phyloP scores from a whole-genome alignment of 2,888 invertebrate genomes.

The Athalia circularis region DNA sequence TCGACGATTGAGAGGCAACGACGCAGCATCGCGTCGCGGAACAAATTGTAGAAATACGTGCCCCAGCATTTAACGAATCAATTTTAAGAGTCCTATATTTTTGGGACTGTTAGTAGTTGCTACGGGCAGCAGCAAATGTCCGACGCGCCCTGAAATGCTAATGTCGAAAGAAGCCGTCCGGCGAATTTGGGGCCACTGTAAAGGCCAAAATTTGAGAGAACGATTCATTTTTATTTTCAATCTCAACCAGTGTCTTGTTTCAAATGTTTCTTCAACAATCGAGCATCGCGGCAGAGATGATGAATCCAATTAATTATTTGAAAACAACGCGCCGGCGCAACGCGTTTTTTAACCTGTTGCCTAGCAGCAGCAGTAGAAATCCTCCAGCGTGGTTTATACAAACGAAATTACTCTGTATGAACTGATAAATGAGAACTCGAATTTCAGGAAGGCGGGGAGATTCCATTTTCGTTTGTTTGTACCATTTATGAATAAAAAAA shows the following conservation, averaged over 20 bases:
- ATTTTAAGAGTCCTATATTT: slow-evolving; percentile 58
- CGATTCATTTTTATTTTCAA: no score
- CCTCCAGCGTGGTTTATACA: slow-evolving; percentile 45
- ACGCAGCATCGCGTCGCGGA: background rate
- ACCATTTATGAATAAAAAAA: background rate
- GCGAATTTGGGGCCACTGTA: background rate
- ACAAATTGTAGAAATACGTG: slow-evolving; percentile 21
- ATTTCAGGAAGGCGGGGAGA: background rate
- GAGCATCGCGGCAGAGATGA: no score
- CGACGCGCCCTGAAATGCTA: slow-evolving; percentile 66
- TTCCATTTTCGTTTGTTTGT: slow-evolving; percentile 21
- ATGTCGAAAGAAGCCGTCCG: slow-evolving; percentile 50
- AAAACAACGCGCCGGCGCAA: slow-evolving; percentile 59
- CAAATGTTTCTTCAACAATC: no score
- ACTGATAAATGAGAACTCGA: background rate
- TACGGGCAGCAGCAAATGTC: slow-evolving; percentile 63
- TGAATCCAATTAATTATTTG: slow-evolving; percentile 38
- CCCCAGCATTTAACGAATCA: slow-evolving; percentile 27
- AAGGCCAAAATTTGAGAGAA: background rate
- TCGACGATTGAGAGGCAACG: background rate
- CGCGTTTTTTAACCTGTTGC: slow-evolving; percentile 68
- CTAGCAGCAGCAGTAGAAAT: slow-evolving; percentile 58
- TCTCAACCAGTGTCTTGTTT: no score
- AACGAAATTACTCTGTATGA: slow-evolving; percentile 28
- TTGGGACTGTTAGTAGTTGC: slow-evolving; percentile 64